Base-by-base conservation (phyloP, 2,113 vertebrate species). In the Heterocephalus glaber region DNA sequence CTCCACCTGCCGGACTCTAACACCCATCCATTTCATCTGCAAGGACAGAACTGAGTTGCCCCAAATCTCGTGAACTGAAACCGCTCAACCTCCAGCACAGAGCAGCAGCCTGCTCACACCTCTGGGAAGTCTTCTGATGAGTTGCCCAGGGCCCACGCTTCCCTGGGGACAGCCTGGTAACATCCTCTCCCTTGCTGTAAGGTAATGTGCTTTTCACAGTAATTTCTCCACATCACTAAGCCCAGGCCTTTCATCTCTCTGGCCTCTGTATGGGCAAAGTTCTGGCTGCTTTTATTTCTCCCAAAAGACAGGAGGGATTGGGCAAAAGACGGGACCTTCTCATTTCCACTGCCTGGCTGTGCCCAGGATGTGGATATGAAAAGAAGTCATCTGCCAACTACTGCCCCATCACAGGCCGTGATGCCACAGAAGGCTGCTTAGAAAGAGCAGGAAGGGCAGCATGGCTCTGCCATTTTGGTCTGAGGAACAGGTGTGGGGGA, bases 401-500 rank as follows among this genome's bases (percentile, higher is more conserved):
- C 54, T 2, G 24, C 1, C 41, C 41, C 1, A 2, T 3, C 81
- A 1, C 28, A 2, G 24, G 49, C 41, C 10, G 0, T 3, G 16
- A 52, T 1, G 60, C 20, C 33, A 16, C 7, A 1, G 26, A 65
- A 28, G 16, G 68, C 28, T 28, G 10, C 84, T 9, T 0, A 85
- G 70, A 33, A 70, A 61, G 12, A 63, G 28, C 22, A 56, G 2
- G 8, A 41, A 20, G 35, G 4, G 35, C 5, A 2, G 8, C 54
- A 3, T 1, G 33, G 13, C 68, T 72, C 52, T 3, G 1, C n/a
- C 84, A 30, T 47, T 38, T 4, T 60, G 52, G 68, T 66, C 49
- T 76, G 41, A 47, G 63, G 22, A 65, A 5, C 63, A 44, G 17
- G 24, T 4, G 0, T 12, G 5, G n/a, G 33, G n/a, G 17, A 20